Percentiles rank a stretch among this genome's conserved stretches.
Conservation (phyloP, 2,113 vertebrate genomes). For the Dendropsophus ebraccatus region DNA sequence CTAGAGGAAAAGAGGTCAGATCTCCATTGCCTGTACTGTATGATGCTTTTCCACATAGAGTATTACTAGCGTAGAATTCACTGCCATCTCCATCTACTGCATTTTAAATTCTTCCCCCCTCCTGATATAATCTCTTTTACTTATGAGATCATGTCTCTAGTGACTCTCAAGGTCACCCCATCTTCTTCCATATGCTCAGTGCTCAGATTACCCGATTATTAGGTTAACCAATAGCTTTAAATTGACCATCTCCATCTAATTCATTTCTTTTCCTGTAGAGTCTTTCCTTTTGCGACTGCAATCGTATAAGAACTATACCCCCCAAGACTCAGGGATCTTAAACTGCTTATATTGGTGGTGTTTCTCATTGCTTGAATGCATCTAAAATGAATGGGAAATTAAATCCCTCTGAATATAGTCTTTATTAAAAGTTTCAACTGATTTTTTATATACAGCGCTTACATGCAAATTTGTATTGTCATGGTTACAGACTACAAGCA, state of each 20-base stretch:
- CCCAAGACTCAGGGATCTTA: not conserved
- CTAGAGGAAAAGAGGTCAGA: no score
- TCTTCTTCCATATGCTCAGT: not conserved
- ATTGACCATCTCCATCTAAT: not conserved
- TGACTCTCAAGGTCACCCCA: conserved; percentile 19
- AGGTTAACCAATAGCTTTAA: not conserved
- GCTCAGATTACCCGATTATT: not conserved
- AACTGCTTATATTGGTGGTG: not conserved
- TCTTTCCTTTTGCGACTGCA: not conserved
- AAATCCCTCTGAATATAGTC: not conserved
- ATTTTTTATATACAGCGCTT: not conserved
- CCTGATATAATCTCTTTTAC: conserved; percentile 2
- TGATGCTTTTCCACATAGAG: not conserved
- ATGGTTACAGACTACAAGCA: not conserved
- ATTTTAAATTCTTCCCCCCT: not conserved
- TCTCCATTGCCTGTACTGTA: not conserved
- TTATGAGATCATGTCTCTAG: conserved; percentile 19
- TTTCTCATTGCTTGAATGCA: not conserved
- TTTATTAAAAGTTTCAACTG: not conserved
- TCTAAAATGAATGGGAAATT: not conserved
- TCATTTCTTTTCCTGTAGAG: not conserved
- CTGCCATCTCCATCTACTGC: not conserved
- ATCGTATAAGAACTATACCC: not conserved
- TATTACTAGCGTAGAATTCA: not conserved
- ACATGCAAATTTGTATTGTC: not conserved